Evolutionary conservation across 1,140 invertebrate species (phyloP), one percentile per base, ranked within the genome.

Genomic region (Leptoteleia sp.): DNA sequence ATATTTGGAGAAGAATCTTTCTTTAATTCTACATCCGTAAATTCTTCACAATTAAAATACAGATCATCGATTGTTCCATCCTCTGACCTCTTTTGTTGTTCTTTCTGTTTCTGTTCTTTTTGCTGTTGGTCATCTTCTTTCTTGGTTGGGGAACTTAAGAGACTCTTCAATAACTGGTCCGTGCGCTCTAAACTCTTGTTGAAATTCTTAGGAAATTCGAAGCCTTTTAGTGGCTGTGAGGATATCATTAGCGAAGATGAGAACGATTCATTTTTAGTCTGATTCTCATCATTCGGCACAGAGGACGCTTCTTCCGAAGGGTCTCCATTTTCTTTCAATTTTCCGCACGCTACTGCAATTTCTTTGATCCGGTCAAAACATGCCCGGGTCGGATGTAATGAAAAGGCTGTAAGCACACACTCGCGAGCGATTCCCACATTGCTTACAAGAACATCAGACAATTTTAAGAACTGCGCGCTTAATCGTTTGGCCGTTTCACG

Each of bases 341-440:
- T 91, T 1, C 91, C 91, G 50, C 90, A 91, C n/a, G 87, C 88
- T 17, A 89, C 83, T 0, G 91, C 91, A 45, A 92, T 85, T 15
- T 90, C 87, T 68, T 90, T 89, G 65, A 93, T 90, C 61, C 87
- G 87, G 11, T 90, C 85, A 62, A 90, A 89, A 65, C 89, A 88
- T 8, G 85, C 84, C 12, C 87, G 75, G 1, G 92, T 93, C 16
- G 93, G 93, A 81, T 92, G 87, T 19, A 93, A 84, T 40, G 92
- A 93, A 75, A 93, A 93, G 19, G 92, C 91, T 1, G 92, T 93
- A n/a, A 93, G 83, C 1, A 93, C 86, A 82, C 92, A 93, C 83
- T 93, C 93, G 8, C 92, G 86, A 6, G 90, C 90, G 0, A 93
- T 91, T 22, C 90, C 90, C 3, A 91, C 83, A 79, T 92, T 90